Evolutionary conservation across 2,888 invertebrate species (phyloP).

Genomic region (Molorchus minor): DNA sequence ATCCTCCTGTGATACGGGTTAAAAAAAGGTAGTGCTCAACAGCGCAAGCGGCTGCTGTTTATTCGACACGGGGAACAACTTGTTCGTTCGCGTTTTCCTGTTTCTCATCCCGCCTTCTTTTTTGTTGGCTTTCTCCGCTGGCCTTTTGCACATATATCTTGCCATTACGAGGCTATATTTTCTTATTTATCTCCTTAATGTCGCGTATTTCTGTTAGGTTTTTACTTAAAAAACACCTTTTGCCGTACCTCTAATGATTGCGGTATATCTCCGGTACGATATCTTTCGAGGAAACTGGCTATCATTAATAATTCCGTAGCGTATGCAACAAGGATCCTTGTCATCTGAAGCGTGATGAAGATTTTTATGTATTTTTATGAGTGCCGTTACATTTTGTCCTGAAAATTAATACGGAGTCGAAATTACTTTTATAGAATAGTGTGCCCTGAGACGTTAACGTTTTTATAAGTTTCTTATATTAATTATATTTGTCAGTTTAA

Average conservation of each 20-base stretch:
- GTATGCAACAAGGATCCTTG: slow-evolving; percentile 39
- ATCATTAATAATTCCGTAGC: slow-evolving; percentile 44
- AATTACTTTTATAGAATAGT: no score
- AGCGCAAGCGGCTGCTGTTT: no score
- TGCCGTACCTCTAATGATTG: slow-evolving; percentile 45
- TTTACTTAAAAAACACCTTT: slow-evolving; percentile 46
- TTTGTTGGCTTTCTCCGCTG: slow-evolving; percentile 38
- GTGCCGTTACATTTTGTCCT: no score
- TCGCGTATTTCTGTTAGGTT: slow-evolving; percentile 43
- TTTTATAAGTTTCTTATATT: no score
- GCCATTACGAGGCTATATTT: slow-evolving; percentile 55
- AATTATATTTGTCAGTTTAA: no score
- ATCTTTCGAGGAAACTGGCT: slow-evolving; percentile 37
- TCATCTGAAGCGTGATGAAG: slow-evolving; percentile 41
- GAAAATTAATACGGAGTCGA: no score
- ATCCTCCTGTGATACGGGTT: no score
- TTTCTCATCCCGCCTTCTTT: slow-evolving; percentile 39
- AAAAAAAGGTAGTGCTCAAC: no score
- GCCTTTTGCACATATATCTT: slow-evolving; percentile 54
- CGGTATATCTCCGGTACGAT: slow-evolving; percentile 37
- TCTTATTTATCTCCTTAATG: slow-evolving; percentile 55
- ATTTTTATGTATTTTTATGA: slow-evolving; percentile 36
- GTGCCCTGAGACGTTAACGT: no score
- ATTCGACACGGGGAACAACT: slow-evolving; percentile 32
- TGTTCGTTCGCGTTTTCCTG: slow-evolving; percentile 35